Base-by-base conservation (phyloP, 2,888 invertebrate species). In the Apotomis turbidana region DNA sequence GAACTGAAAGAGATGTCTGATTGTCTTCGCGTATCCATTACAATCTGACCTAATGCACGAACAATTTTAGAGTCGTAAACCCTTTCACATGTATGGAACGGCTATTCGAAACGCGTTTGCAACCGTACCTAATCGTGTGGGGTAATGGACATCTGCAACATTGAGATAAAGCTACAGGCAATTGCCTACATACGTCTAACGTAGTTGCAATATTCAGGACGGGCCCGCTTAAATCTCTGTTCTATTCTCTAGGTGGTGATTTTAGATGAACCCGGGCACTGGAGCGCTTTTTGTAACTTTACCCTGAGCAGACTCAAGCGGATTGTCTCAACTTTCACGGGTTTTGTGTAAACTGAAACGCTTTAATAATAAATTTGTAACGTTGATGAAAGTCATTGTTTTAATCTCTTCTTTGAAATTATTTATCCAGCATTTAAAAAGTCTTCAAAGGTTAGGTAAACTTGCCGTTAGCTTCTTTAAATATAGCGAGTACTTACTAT, bases 71-170 rank as follows among this genome's bases (percentile, higher is more conserved):
- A 49, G 72, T 27, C 68, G 54, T 63, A 51, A 41, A 12, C 52
- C 57, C 57, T 62, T 68, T 63, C 58, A 46, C 62, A 57, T 4
- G 38, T 36, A 15, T 52, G 66, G 41, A 55, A 38, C 64, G 70
- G 74, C 74, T 68, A 75, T 79, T 75, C 59, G 66, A 74, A 74
- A 69, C 70, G 74, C 61, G 74, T 76, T 68, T 63, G 74, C n/a
- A 58, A 76, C 76, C 75, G 75, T 76, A 58, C 27, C 73, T 74
- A 76, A 79, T 79, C 46, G 71, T 62, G 59, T 71, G 70, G 70
- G 68, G 73, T 61, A 79, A 80, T 80, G 72, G 68, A 73, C 54
- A 59, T 54, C 63, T 63, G 58, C 68, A 62, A 62, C 63, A 36
- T 13, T 12, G 52, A 58, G 70, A 70, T 64, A 70, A 64, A 64